phyloP scores from a whole-genome alignment of 2,113 vertebrate species.

The Mohoua ochrocephala region DNA sequence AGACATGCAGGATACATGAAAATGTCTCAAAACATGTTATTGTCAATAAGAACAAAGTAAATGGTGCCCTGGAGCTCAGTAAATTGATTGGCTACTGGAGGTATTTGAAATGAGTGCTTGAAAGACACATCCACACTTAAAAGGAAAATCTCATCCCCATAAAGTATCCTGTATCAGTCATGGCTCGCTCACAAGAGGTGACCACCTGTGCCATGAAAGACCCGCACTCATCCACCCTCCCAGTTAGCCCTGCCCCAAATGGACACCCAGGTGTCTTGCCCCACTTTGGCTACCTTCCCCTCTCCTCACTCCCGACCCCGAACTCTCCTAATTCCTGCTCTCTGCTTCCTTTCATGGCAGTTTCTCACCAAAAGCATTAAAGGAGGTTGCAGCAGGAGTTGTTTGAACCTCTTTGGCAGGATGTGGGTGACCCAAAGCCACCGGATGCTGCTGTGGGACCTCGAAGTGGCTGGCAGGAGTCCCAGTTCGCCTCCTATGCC shows the following conservation, averaged over 20 bases:
- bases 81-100: not conserved
- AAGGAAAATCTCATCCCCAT: not conserved
- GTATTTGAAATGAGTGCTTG: not conserved
- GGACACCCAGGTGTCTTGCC: not conserved
- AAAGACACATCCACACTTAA: not conserved
- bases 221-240: not conserved
- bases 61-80: not conserved
- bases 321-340: not conserved
- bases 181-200: not conserved
- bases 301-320: accelerated
- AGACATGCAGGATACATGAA: not conserved
- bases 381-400: not conserved
- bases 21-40: not conserved
- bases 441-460: not conserved
- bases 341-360: not conserved
- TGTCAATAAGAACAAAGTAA: not conserved
- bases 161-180: not conserved
- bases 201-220: not conserved
- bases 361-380: not conserved
- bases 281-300: not conserved
- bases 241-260: not conserved
- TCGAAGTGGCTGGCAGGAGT: not conserved
- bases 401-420: not conserved
- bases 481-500: accelerated
- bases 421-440: not conserved